Evolutionary conservation across 2,797 vertebrate genomes (phyloP), one percentile per base, ranked within the genome.

Genomic region (Onychomys torridus): DNA sequence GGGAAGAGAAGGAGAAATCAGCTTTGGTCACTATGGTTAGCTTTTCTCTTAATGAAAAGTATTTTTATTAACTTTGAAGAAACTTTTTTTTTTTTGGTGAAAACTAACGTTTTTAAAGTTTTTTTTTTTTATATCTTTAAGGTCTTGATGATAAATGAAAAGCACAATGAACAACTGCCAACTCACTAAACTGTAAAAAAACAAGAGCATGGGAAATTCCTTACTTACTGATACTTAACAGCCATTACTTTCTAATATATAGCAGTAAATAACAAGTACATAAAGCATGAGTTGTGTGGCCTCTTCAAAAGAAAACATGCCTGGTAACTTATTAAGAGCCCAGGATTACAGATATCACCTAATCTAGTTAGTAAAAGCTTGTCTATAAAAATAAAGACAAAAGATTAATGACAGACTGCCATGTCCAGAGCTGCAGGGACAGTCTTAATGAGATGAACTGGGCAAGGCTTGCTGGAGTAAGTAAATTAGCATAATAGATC

Each of bases 111-210:
- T 89, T 81, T 85, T 95, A 91, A 93, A 89, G 63, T n/a, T n/a
- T n/a, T n/a, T n/a, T n/a, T n/a, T n/a, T n/a, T n/a, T n/a, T n/a
- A n/a, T n/a, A n/a, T n/a, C n/a, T n/a, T n/a, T n/a, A 97, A 69
- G 59, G n/a, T 81, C 69, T 93, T 76, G 57, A 87, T 89, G 92
- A 96, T 67, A 96, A 95, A 96, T 32, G 13, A 95, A 95, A 97
- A 97, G 89, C 95, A 96, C 96, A 91, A 95, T 81, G 83, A 97
- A 90, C 90, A 94, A 96, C 91, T 94, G 77, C 89, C 86, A 95
- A 91, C 92, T 91, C 5, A 9, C 96, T 40, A n/a, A 92, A 94
- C 84, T 27, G 0, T 79, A 95, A 96, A 81, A 73, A 90, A 97
- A 93, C 25, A 81, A 92, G 75, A 78, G 52, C 29, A 90, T 59